Evolutionary conservation across 2,113 vertebrate genomes (phyloP), one percentile per base, ranked within the genome.

Genomic region (Panthera tigris): DNA sequence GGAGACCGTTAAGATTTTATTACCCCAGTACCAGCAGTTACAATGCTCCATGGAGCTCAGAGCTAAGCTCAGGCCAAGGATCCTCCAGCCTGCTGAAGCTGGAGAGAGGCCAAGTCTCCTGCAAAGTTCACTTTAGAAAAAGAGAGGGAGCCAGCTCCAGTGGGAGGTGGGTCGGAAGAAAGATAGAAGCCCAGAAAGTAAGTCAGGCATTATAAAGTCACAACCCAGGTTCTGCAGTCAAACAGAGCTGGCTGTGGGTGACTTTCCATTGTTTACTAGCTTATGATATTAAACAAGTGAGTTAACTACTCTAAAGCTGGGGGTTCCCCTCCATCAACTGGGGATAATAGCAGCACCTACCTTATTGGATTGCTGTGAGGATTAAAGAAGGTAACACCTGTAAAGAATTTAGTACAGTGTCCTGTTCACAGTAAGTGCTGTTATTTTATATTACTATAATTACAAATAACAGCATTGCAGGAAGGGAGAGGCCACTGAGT

Each of bases 1-100:
- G 97, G 98, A 98, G 98, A 98, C 97, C 85, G 71, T 98, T 98
- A 99, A 98, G 98, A 96, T 99, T 99, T 99, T 99, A 99, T 96
- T 98, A 98, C 98, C 97, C 96, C 91, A 94, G 98, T 97, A 98
- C 98, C 98, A 98, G 98, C 41, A 97, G 97, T 99, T 99, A 98
- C 98, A 99, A 98, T 98, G 98, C 98, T 97, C 98, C 98, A 97
- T 73, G 98, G 98, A 98, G 97, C 41, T 23, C 91, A 84, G 93
- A 93, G 95, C 98, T 98, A 97, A 98, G 93, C 74, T n/a, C 81
- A 68, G 91, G 98, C 98, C 98, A 98, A 97, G 96, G 96, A 97
- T 94, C 86, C 97, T 97, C 97, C 89, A 92, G 96, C 97, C 97
- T 84, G 85, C 94, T 95, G 87, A 96, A 87, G 95, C 98, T 99